A percentile compares a stretch with the other conserved stretches of the same genome.
These are phyloP conservation scores for Bombus confusus DNA, from an alignment of 1,140 invertebrate species.

Conservation along the genomic window DNA sequence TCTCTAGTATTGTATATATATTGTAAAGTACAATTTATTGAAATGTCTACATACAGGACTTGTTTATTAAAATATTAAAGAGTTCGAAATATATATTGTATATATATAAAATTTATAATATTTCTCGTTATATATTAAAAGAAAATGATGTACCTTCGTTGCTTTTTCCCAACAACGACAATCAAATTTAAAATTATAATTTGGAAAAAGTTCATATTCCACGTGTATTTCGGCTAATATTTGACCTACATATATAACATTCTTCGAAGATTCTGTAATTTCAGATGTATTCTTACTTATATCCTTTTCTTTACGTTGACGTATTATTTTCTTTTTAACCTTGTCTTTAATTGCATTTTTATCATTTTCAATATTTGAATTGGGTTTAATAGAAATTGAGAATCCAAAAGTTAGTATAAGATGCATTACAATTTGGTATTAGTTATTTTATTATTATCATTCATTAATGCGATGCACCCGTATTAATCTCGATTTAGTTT, in stretches of 20 bases:
- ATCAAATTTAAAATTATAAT: constrained; percentile 40
- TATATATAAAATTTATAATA: not conserved
- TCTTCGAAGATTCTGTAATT: not conserved
- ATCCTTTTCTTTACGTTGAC: not conserved
- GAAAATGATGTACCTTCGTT: constrained; percentile 3
- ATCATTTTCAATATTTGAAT: not conserved
- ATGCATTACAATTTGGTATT: not conserved
- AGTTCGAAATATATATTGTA: no score
- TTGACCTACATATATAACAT: constrained; percentile 13
- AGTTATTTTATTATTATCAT: not conserved
- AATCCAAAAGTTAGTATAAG: constrained; percentile 45
- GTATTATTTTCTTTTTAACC: constrained; percentile 3
- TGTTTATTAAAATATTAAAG: not conserved
- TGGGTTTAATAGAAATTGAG: not conserved
- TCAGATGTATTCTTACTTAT: not conserved
- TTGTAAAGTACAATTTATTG: not conserved
- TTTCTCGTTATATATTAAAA: not conserved
- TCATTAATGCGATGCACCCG: not conserved
- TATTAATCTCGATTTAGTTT: no score
- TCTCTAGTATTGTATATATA: not conserved
- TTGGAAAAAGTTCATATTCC: constrained; percentile 35
- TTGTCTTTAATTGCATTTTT: not conserved
- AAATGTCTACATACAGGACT: not conserved
- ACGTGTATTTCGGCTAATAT: constrained; percentile 23
- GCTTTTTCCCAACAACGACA: constrained; percentile 45